Base-by-base conservation (phyloP, 2,113 vertebrate genomes). In the Cacatua alba region DNA sequence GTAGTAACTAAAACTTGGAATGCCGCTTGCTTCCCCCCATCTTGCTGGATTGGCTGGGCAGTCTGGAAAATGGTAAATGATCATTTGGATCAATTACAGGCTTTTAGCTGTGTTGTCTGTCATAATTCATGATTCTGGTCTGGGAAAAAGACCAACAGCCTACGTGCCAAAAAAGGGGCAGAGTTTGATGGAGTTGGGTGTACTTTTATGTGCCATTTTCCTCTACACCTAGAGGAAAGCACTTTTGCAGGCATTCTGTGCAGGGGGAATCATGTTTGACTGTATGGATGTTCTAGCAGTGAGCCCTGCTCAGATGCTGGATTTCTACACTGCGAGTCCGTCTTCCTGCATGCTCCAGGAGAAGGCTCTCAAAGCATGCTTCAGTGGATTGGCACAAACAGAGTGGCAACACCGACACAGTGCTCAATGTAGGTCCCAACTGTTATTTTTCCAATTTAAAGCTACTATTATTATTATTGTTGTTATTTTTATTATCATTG, bases 171-270 rank as follows among this genome's bases (percentile, higher is more conserved):
- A 98, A 98, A 98, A 97, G 98, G 98, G 98, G 98, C 98, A 98
- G 99, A 99, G 98, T 99, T 99, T 98, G 99, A 99, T 99, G 99
- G 99, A 99, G 99, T 99, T 99, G 98, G 98, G 98, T 97, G 98
- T 98, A 98, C 98, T 98, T 98, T 98, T 98, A 97, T 97, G 98
- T 98, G 97, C 97, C 98, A 97, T 98, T 98, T 98, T 96, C 96
- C 97, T 97, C 97, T 98, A 97, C 98, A 98, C 98, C 98, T 98
- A 98, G 97, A 98, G 97, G 98, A 98, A 98, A 97, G 97, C 98
- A 98, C 97, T 98, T 98, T 98, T 96, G 95, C 98, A 98, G 98
- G 95, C 97, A 88, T 95, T 97, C 97, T 96, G 98, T 98, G 95
- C 96, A 94, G 97, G 97, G 95, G 98, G 95, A 98, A 98, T 97